Conservation (phyloP, 2,888 invertebrate genomes). For the Sphaerophoria taeniata region DNA sequence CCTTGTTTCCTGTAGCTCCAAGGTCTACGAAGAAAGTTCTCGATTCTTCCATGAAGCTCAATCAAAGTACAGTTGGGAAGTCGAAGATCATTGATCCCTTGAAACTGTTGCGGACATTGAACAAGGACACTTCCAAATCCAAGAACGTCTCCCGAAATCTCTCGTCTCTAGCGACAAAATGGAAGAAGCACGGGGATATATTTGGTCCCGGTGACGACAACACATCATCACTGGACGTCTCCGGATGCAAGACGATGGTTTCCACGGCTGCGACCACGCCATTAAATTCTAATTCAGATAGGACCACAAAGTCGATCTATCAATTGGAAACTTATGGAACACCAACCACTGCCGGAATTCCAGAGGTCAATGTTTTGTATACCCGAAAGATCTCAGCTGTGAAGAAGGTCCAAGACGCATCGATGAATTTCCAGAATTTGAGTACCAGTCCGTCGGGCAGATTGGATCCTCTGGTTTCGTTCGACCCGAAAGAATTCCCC, state of each 20-base stretch:
- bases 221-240: conserved; percentile 30
- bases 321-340: conserved; percentile 44
- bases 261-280: conserved; percentile 76
- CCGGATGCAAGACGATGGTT: conserved; percentile 43
- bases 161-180: conserved; percentile 77
- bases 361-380: conserved; percentile 53
- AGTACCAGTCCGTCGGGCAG: conserved; percentile 82
- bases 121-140: conserved; percentile 76
- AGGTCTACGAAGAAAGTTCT: conserved; percentile 59
- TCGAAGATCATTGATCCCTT: conserved; percentile 80
- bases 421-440: conserved; percentile 79
- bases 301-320: conserved; percentile 77
- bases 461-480: conserved; percentile 78
- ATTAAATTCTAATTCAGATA: conserved; percentile 76
- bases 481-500: conserved; percentile 56
- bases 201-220: conserved; percentile 75
- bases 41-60: conserved; percentile 20
- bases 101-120: conserved; percentile 79
- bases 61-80: conserved; percentile 75
- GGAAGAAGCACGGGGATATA: conserved; percentile 78
- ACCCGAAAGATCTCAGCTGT: conserved; percentile 77
- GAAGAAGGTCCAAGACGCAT: conserved; percentile 79
- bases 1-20: conserved; percentile 22
- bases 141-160: conserved; percentile 71
- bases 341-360: not conserved